Evolutionary conservation across 92 coral and sea anemone species (phyloP).

Genomic region (Isaurus tuberculatus): DNA sequence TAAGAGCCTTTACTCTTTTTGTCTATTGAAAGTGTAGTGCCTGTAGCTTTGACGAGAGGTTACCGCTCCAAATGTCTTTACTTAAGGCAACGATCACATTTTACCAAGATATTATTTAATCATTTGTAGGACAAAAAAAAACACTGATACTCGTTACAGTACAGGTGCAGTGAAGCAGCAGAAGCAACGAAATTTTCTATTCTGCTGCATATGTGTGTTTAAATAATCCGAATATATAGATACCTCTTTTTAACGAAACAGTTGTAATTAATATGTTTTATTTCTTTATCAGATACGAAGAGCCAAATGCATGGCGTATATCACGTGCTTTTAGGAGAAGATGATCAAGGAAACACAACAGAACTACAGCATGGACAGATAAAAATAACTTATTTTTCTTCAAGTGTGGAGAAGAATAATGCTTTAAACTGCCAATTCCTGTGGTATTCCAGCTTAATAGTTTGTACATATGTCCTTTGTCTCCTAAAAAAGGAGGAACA

Average conservation of each 20-base stretch:
- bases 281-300: conserved; percentile 83
- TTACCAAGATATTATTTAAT: too few species aligned
- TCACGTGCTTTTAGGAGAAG: conserved; percentile 98
- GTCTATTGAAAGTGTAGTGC: too few species aligned
- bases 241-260: too few species aligned
- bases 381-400: neutral
- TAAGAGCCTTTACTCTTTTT: too few species aligned
- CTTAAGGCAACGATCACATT: too few species aligned
- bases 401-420: neutral
- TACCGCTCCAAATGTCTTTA: too few species aligned
- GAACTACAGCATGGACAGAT: neutral
- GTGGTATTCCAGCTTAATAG: neutral
- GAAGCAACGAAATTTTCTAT: too few species aligned
- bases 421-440: neutral
- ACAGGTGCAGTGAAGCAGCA: too few species aligned
- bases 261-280: neutral
- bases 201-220: too few species aligned
- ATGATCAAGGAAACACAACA: conserved; percentile 18
- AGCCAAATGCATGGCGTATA: conserved; percentile 99
- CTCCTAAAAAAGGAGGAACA: neutral
- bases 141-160: too few species aligned
- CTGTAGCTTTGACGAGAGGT: too few species aligned
- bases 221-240: neutral
- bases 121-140: too few species aligned
- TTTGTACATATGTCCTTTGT: neutral